Percentiles rank a stretch among this genome's conserved stretches.
phyloP scores from a whole-genome alignment of 2,888 invertebrate genomes.

The Branchipolynoe longqiensis region DNA sequence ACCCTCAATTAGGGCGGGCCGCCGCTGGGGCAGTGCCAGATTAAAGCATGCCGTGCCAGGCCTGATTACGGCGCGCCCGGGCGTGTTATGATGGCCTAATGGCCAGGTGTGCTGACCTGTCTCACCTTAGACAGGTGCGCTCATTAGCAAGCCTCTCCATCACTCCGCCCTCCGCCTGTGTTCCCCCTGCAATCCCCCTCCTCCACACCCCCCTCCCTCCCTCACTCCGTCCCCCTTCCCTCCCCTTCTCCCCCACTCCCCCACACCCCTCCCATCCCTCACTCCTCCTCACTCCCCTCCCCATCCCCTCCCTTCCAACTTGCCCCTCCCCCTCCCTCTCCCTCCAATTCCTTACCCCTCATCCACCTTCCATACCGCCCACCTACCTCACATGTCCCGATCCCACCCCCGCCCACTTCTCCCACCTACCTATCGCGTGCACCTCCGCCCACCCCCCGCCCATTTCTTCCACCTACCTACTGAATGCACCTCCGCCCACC shows the following conservation, averaged over 20 bases:
- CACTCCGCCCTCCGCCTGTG: background rate
- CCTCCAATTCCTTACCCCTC: background rate
- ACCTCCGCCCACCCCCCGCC: too few species aligned
- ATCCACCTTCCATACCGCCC: background rate
- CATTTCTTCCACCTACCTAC: too few species aligned
- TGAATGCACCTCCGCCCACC: background rate
- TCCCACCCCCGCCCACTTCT: background rate
- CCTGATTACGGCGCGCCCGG: conserved; percentile 21
- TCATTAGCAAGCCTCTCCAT: conserved; percentile 32
- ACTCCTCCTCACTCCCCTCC: conserved; percentile 36
- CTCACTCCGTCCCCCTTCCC: background rate
- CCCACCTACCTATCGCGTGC: background rate
- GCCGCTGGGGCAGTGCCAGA: conserved; percentile 1
- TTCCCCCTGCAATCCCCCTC: background rate
- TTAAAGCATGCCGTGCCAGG: conserved; percentile 45
- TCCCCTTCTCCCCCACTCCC: background rate
- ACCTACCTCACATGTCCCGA: background rate
- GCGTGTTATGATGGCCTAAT: conserved; percentile 20
- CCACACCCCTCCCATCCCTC: conserved; percentile 16
- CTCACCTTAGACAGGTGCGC: conserved; percentile 41
- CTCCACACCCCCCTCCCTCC: background rate
- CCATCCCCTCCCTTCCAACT: conserved; percentile 9
- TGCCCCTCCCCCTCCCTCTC: background rate
- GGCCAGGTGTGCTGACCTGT: conserved; percentile 50
- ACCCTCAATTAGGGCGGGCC: conserved; percentile 27